phyloP scores from a whole-genome alignment of 2,797 vertebrate genomes.

The Premnoplex brunnescens region DNA sequence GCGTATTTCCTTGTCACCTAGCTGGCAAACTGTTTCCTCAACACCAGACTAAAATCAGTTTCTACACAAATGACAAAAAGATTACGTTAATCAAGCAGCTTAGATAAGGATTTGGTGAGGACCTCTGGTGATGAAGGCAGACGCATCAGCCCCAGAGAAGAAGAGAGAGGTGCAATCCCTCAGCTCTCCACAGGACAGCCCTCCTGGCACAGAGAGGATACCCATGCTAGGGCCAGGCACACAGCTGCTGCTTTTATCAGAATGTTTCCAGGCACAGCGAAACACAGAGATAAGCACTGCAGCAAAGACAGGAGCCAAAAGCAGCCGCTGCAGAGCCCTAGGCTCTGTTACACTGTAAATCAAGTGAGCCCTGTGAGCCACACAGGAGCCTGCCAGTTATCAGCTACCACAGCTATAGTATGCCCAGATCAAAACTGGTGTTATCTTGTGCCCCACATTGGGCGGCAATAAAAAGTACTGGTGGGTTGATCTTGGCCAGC shows the following conservation, averaged over 20 bases:
- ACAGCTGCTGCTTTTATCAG: constrained; percentile 4
- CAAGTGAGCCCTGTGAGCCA: neutral
- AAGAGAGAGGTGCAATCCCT: neutral
- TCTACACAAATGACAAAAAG: neutral
- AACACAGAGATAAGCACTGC: neutral
- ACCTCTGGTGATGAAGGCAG: neutral
- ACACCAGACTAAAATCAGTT: neutral
- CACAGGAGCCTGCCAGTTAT: neutral
- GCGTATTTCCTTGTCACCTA: neutral
- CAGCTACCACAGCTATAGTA: neutral
- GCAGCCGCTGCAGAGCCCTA: neutral
- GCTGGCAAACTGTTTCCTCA: neutral
- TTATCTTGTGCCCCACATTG: neutral
- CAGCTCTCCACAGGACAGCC: neutral
- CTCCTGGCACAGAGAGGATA: neutral
- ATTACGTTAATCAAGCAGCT: neutral
- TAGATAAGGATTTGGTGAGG: neutral
- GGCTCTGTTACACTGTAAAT: neutral
- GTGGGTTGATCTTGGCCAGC: neutral
- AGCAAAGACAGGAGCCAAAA: neutral
- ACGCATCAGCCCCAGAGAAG: fast-evolving
- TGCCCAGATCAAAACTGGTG: neutral
- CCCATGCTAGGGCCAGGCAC: fast-evolving
- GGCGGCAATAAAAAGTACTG: neutral
- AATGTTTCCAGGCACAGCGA: neutral